phyloP scores from a whole-genome alignment of 2,113 vertebrate genomes.

The Protobothrops flavoviridis region DNA sequence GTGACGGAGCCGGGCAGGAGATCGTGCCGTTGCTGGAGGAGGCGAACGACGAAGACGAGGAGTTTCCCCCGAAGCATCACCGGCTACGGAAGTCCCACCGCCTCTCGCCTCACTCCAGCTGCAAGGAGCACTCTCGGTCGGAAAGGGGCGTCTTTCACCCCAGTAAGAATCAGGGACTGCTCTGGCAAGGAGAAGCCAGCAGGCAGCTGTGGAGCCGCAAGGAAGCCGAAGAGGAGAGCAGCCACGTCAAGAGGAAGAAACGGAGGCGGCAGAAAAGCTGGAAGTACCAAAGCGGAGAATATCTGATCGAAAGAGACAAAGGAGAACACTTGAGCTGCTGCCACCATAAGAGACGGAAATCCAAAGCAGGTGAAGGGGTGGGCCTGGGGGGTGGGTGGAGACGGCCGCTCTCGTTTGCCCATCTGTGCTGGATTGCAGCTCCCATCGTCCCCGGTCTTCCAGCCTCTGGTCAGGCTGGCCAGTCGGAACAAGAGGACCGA shows the following conservation, averaged over 20 bases:
- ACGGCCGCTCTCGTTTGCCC: background rate
- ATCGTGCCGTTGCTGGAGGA: slow-evolving; percentile 66
- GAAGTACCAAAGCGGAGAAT: slow-evolving; percentile 94
- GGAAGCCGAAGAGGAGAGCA: slow-evolving; percentile 70
- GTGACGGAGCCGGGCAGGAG: slow-evolving; percentile 66
- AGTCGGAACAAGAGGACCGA: background rate
- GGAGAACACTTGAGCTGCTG: slow-evolving; percentile 69
- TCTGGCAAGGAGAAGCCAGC: slow-evolving; percentile 72
- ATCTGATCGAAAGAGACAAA: slow-evolving; percentile 85
- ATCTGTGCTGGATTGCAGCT: background rate
- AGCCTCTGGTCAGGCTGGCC: background rate
- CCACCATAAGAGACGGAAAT: slow-evolving; percentile 67
- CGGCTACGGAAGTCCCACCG: slow-evolving; percentile 72
- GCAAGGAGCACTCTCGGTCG: slow-evolving; percentile 61
- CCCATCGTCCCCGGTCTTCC: background rate
- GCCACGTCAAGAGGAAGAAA: slow-evolving; percentile 80
- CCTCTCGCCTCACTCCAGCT: slow-evolving; percentile 66
- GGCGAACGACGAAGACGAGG: slow-evolving; percentile 54
- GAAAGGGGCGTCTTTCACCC: slow-evolving; percentile 68
- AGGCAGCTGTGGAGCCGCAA: slow-evolving; percentile 71
- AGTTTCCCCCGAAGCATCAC: slow-evolving; percentile 64
- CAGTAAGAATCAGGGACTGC: slow-evolving; percentile 71
- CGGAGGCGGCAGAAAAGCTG: slow-evolving; percentile 87
- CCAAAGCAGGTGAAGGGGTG: slow-evolving; percentile 66
- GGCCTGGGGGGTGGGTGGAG: fast-evolving